These are phyloP conservation scores for Andrena marginata DNA, from an alignment of 2,888 invertebrate genomes.

Conservation along the genomic window DNA sequence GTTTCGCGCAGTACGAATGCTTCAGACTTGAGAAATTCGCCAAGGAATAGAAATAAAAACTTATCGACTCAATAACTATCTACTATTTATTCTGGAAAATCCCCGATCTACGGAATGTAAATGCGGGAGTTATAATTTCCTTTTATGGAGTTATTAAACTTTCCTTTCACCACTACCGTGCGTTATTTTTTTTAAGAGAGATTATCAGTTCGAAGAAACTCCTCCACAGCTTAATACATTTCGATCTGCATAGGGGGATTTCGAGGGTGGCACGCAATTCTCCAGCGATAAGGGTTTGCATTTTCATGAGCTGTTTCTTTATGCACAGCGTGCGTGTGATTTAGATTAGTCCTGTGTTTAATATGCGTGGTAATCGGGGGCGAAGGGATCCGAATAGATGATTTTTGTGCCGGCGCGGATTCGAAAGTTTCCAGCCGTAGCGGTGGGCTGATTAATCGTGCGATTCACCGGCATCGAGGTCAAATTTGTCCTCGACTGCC, in stretches of 20 bases:
- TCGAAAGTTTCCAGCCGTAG: background rate
- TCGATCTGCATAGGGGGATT: background rate
- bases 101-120: too few species aligned
- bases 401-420: too few species aligned
- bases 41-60: too few species aligned
- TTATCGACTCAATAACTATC: too few species aligned
- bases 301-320: slow-evolving; percentile 12
- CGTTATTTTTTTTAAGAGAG: background rate
- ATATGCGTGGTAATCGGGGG: too few species aligned
- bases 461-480: background rate
- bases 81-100: too few species aligned
- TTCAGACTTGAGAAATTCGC: too few species aligned
- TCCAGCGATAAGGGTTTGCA: slow-evolving; percentile 11
- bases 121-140: too few species aligned
- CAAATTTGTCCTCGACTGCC: background rate
- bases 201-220: background rate
- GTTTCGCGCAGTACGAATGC: too few species aligned
- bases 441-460: background rate
- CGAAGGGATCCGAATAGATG: too few species aligned
- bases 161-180: too few species aligned
- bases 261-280: slow-evolving; percentile 20
- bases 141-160: too few species aligned
- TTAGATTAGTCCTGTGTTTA: background rate
- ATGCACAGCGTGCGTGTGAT: slow-evolving; percentile 1
- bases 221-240: slow-evolving; percentile 1